Base-by-base conservation (phyloP, 2,113 vertebrate species). In the Xerus inauris region DNA sequence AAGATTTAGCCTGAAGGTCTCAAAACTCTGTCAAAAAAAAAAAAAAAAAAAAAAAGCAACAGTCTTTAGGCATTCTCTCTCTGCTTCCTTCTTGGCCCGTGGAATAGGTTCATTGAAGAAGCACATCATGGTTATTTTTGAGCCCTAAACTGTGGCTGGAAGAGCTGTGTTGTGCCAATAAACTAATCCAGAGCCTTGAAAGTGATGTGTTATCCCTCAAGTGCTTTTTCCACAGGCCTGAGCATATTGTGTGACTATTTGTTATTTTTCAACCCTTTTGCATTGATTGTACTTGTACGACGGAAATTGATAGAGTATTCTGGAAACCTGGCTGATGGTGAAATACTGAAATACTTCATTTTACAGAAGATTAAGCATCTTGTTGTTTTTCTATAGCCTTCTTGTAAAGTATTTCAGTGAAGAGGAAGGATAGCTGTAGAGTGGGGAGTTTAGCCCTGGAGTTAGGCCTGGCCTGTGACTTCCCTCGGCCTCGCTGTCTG, bases 331-430 rank as follows among this genome's bases (percentile, higher is more conserved):
- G 49, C 38, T 30, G 32, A 12, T 24, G 77, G 75, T 51, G 73
- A 97, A 80, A 38, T 86, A 6, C 57, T 51, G 83, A 94, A 97
- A 80, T 91, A 54, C 11, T 69, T 71, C 12, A 2, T 80, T 89
- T 97, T 79, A 77, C 20, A 26, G 49, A 93, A 97, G 65, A 87
- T 86, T 92, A 90, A 86, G 67, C 51, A 51, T 65, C 49, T 93
- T 45, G 71, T 96, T 83, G 91, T 89, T 87, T 75, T 51, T 71
- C 17, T 26, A 62, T 19, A 8, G 20, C 10, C 97, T 96, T 47
- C 49, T 62, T 82, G 89, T 75, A 86, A 96, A 97, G 67, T 57
- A 51, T 40, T 95, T 96, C 40, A 88, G 47, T 42, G 65, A 92
- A 26, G 49, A 19, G 19, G 71, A 79, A 72, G 94, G 14, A 54